A percentile compares a stretch with the other conserved stretches of the same genome.
These are phyloP conservation scores for Scaptomyza tumidula DNA, from an alignment of 2,888 invertebrate genomes.

Conservation along the genomic window DNA sequence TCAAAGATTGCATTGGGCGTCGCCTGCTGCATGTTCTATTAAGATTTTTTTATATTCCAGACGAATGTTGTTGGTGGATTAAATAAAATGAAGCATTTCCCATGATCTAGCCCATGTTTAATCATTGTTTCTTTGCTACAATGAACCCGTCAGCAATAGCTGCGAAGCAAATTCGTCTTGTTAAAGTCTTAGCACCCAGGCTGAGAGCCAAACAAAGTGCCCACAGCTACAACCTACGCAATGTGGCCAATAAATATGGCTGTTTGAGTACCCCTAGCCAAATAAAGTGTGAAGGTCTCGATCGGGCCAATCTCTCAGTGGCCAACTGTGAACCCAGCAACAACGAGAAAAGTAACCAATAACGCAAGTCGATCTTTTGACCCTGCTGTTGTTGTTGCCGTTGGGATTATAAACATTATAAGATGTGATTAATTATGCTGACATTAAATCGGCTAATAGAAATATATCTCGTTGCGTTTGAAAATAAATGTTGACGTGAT, in stretches of 20 bases:
- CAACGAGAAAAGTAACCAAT: slow-evolving; percentile 36
- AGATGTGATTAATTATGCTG: slow-evolving; percentile 77
- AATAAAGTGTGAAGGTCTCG: slow-evolving; percentile 73
- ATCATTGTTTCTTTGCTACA: slow-evolving; percentile 14
- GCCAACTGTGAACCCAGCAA: slow-evolving; percentile 23
- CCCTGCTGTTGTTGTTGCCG: slow-evolving; percentile 48
- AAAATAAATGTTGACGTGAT: slow-evolving; percentile 79
- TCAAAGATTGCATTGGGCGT: slow-evolving; percentile 10
- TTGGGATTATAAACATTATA: slow-evolving; percentile 56
- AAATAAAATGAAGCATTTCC: slow-evolving; percentile 24
- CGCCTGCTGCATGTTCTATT: slow-evolving; percentile 3
- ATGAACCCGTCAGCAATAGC: slow-evolving; percentile 39
- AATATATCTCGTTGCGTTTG: slow-evolving; percentile 78
- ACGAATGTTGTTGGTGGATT: background rate
- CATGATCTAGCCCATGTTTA: slow-evolving; percentile 19
- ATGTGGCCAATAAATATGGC: slow-evolving; percentile 68
- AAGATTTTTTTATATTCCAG: slow-evolving; percentile 1
- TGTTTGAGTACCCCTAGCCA: slow-evolving; percentile 20
- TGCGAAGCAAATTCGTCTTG: slow-evolving; percentile 50
- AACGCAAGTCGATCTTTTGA: slow-evolving; percentile 66
- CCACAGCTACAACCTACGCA: slow-evolving; percentile 73
- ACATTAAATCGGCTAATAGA: slow-evolving; percentile 81
- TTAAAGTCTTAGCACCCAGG: slow-evolving; percentile 32
- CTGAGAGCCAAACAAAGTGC: slow-evolving; percentile 62
- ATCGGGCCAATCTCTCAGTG: slow-evolving; percentile 41